phyloP scores from a whole-genome alignment of 2,113 vertebrate species.

The Silurus meridionalis region DNA sequence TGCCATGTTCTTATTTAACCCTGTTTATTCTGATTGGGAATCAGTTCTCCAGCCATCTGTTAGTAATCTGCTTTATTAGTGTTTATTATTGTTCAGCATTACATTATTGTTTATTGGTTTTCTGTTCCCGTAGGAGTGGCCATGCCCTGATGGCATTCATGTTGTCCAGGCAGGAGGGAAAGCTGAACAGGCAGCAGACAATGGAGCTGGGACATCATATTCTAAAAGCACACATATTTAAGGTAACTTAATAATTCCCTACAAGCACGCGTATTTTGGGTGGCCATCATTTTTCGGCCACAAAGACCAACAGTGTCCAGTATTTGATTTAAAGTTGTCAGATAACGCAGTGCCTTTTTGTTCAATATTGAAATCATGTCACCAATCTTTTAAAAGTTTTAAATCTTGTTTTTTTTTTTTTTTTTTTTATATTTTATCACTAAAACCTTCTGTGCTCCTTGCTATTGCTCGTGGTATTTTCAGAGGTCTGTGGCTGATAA shows the following conservation, averaged over 20 bases:
- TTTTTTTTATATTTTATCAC: background rate
- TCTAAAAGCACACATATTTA: slow-evolving; percentile 98
- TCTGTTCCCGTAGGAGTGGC: slow-evolving; percentile 79
- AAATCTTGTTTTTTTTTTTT: background rate
- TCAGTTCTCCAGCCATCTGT: background rate
- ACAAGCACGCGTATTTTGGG: background rate
- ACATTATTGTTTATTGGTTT: slow-evolving; percentile 22
- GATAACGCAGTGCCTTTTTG: background rate
- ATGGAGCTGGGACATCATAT: slow-evolving; percentile 98
- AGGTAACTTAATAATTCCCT: slow-evolving; percentile 73
- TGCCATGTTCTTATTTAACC: background rate
- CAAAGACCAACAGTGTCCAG: background rate
- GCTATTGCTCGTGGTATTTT: background rate
- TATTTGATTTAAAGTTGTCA: background rate
- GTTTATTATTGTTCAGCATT: background rate
- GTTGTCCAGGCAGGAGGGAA: slow-evolving; percentile 95
- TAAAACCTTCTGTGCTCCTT: background rate
- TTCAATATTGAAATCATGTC: background rate
- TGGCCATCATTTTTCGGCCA: background rate
- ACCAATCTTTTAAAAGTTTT: background rate
- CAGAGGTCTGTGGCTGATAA: background rate
- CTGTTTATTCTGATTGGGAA: background rate
- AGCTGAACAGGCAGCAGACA: slow-evolving; percentile 95
- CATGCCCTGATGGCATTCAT: slow-evolving; percentile 97
- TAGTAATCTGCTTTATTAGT: background rate